phyloP scores from a whole-genome alignment of 2,888 invertebrate genomes.

The Drosophila paramelanica region DNA sequence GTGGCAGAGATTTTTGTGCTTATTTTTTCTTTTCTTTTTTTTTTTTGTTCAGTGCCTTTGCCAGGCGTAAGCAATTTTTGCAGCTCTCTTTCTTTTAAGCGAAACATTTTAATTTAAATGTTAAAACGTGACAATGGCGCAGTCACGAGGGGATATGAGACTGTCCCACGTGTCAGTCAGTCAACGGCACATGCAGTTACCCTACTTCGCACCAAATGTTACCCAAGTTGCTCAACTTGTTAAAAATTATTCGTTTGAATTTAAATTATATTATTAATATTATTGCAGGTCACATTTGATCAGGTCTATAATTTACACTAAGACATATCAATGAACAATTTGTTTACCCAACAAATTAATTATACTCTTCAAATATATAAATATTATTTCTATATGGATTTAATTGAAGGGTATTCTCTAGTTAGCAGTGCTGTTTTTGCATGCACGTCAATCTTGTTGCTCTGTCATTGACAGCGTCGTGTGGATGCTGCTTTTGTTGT shows the following conservation, averaged over 20 bases:
- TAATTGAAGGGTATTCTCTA: constrained; percentile 53
- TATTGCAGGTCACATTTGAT: too few species aligned
- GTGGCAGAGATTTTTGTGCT: constrained; percentile 60
- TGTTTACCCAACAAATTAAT: not conserved
- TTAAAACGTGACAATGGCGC: constrained; percentile 77
- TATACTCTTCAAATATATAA: not conserved
- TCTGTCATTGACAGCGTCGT: constrained; percentile 47
- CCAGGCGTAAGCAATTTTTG: constrained; percentile 63
- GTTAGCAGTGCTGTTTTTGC: constrained; percentile 7
- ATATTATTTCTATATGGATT: not conserved
- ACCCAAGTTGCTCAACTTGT: not conserved
- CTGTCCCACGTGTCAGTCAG: constrained; percentile 65
- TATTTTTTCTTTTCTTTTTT: not conserved
- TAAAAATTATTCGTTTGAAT: not conserved
- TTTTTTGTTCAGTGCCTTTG: constrained; percentile 28
- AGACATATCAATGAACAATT: not conserved
- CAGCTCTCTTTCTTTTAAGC: constrained; percentile 62
- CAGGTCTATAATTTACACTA: not conserved
- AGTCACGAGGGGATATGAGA: constrained; percentile 48
- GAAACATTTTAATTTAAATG: constrained; percentile 81
- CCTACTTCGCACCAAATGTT: not conserved
- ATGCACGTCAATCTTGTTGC: constrained; percentile 38
- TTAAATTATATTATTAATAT: too few species aligned
- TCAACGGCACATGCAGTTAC: constrained; percentile 52
- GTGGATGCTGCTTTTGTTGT: constrained; percentile 34